These are phyloP conservation scores for Zaprionus kolodkinae DNA, from an alignment of 1,140 invertebrate species.

Conservation along the genomic window DNA sequence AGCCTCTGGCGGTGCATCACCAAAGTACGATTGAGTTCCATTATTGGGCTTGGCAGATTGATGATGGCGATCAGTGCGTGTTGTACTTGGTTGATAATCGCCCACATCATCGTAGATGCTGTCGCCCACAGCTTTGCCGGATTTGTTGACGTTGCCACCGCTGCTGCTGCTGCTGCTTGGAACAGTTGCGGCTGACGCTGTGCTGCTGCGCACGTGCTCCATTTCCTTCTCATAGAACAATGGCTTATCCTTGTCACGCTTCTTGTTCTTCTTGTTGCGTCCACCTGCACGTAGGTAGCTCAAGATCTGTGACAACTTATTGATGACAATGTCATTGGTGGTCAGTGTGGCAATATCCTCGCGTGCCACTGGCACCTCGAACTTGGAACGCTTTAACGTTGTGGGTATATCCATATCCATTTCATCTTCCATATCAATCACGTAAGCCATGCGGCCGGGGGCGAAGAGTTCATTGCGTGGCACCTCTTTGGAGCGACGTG, in stretches of 20 bases:
- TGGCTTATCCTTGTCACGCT: constrained; percentile 84
- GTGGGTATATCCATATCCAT: constrained; percentile 96
- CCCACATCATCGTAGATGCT: constrained; percentile 98
- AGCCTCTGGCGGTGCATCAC: constrained; percentile 55
- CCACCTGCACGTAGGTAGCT: constrained; percentile 95
- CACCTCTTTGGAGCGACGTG: constrained; percentile 88
- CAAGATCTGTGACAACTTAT: constrained; percentile 98
- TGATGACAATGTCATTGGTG: constrained; percentile 98
- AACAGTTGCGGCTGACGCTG: not conserved
- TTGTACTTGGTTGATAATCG: constrained; percentile 91
- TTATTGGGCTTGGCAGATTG: constrained; percentile 10
- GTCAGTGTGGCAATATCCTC: constrained; percentile 90
- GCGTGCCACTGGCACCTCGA: constrained; percentile 92
- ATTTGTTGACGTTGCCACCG: constrained; percentile 18
- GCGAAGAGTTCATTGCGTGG: constrained; percentile 97
- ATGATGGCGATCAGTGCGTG: constrained; percentile 70
- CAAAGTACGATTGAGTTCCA: constrained; percentile 63
- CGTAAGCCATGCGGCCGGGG: constrained; percentile 98
- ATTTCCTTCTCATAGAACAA: constrained; percentile 80
- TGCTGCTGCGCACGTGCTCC: constrained; percentile 55
- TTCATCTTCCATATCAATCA: constrained; percentile 96
- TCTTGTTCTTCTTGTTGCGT: constrained; percentile 91
- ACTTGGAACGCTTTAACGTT: constrained; percentile 96
- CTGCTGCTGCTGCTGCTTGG: not conserved
- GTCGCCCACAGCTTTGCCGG: constrained; percentile 86